phyloP scores from a whole-genome alignment of 2,888 invertebrate genomes.

The Dryomyza anilis region DNA sequence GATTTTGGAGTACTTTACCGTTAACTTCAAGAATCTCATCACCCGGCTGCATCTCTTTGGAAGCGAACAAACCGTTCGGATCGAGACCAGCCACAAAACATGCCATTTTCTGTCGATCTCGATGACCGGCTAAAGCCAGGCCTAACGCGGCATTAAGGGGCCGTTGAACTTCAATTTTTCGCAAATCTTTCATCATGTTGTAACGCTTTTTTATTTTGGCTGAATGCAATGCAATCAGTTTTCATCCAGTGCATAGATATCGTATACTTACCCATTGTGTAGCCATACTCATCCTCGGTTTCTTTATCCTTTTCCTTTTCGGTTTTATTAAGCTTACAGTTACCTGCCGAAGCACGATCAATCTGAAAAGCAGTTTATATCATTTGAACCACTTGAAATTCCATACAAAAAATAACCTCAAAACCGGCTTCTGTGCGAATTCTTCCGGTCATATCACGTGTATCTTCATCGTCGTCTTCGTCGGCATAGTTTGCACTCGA shows the following conservation, averaged over 20 bases:
- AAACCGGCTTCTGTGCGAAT: slow-evolving; percentile 77
- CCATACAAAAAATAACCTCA: slow-evolving; percentile 64
- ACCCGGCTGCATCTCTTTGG: slow-evolving; percentile 80
- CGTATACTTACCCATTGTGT: slow-evolving; percentile 82
- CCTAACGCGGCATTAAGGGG: slow-evolving; percentile 81
- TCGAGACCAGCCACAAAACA: slow-evolving; percentile 96
- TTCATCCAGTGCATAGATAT: slow-evolving; percentile 58
- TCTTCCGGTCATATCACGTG: slow-evolving; percentile 78
- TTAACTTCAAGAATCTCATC: slow-evolving; percentile 97
- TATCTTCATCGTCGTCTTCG: slow-evolving; percentile 72
- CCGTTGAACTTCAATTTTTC: slow-evolving; percentile 69
- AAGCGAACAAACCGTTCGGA: slow-evolving; percentile 81
- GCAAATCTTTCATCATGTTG: slow-evolving; percentile 77
- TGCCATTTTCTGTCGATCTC: slow-evolving; percentile 92
- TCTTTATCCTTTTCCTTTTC: slow-evolving; percentile 83
- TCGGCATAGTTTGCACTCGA: slow-evolving; percentile 41
- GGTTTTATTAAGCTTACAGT: slow-evolving; percentile 76
- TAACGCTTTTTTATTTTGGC: slow-evolving; percentile 95
- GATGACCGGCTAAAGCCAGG: slow-evolving; percentile 91
- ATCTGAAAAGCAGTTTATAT: slow-evolving; percentile 66
- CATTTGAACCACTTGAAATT: not conserved
- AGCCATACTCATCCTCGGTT: slow-evolving; percentile 89
- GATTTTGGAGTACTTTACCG: slow-evolving; percentile 88
- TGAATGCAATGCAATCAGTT: slow-evolving; percentile 52
- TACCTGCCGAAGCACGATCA: slow-evolving; percentile 86